Evolutionary conservation across 2,113 vertebrate species (phyloP), one percentile per base, ranked within the genome.

Genomic region (Rhea pennata): DNA sequence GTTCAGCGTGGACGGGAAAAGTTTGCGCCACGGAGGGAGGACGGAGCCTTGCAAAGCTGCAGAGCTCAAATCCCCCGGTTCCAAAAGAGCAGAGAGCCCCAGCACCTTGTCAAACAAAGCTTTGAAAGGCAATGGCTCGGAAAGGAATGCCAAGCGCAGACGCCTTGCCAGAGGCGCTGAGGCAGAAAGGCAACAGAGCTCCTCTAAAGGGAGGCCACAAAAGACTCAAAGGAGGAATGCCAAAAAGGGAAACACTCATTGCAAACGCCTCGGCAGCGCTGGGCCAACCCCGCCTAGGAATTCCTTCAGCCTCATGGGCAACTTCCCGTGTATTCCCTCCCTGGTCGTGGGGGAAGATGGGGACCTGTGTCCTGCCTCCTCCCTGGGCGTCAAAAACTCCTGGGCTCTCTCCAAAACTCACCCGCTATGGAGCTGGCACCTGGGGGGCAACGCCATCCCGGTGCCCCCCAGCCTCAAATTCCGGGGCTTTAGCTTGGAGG

Each of bases 291-390:
- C 98, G 31, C 82, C 95, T 23, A 73, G 97, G 51, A 98, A 95
- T 86, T 96, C 98, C 88, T 98, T 98, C 95, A 98, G 97, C 85
- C 97, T 98, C 31, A 97, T 98, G 87, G 98, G 96, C 69, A 98
- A 93, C 87, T 98, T 98, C 85, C 98, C 98, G 64, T 98, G 98
- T 48, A 97, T 97, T 12, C 97, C 98, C 12, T 98, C 98, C 42
- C 96, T 98, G 93, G 97, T 98, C 7, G 97, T 98, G 58, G 98
- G 98, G 9, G 97, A 98, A n/a, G 98, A 98, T n/a, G 98, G 98
- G 22, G 98, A 98, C 22, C 24, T 98, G 24, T 95, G 98, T 70
- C 98, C 98, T 3, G 98, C 98, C 8, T 98, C 98, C 31, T 98
- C 98, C 8, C 92, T 98, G 48, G 97, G 97, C 50, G 97, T 95